Percentiles rank a stretch among this genome's conserved stretches.
These are phyloP conservation scores for Pseudomyrmex cubaensis DNA, from an alignment of 1,140 invertebrate genomes.

Conservation along the genomic window DNA sequence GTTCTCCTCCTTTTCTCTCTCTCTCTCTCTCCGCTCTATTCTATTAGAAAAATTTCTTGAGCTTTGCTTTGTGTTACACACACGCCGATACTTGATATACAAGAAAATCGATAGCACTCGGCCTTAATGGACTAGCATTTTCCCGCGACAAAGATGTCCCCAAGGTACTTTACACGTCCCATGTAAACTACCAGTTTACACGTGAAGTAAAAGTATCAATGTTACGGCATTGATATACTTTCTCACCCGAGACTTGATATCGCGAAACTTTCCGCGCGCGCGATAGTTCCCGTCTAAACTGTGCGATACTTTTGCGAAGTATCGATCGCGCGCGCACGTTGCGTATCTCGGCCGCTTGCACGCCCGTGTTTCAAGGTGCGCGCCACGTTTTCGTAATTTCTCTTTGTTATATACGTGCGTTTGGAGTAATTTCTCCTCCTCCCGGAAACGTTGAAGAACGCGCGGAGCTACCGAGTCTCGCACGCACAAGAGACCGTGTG, in stretches of 20 bases:
- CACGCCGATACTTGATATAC: background rate
- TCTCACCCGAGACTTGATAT: background rate
- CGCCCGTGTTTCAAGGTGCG: slow-evolving; percentile 32
- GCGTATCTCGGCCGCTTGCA: background rate
- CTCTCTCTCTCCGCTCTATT: too few relatives aligned
- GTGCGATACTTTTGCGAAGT: slow-evolving; percentile 34
- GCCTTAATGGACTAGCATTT: background rate
- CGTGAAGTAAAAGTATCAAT: slow-evolving; percentile 15
- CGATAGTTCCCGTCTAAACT: slow-evolving; percentile 13
- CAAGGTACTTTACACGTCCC: too few relatives aligned
- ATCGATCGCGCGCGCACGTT: slow-evolving; percentile 19
- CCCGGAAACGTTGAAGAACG: background rate
- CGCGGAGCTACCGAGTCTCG: too few relatives aligned
- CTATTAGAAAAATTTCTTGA: too few relatives aligned
- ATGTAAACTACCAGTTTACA: background rate
- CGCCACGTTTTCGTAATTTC: slow-evolving; percentile 55
- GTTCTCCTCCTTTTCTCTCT: background rate
- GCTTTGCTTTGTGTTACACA: background rate
- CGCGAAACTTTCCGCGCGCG: slow-evolving; percentile 26
- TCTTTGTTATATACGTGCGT: background rate
- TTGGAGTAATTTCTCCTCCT: slow-evolving; percentile 26
- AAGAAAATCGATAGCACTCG: background rate
- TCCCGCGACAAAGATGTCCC: background rate
- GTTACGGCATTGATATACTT: slow-evolving; percentile 38
- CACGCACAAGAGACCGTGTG: background rate